Base-by-base conservation (phyloP, 2,797 vertebrate species). In the Gallinago stenura region DNA sequence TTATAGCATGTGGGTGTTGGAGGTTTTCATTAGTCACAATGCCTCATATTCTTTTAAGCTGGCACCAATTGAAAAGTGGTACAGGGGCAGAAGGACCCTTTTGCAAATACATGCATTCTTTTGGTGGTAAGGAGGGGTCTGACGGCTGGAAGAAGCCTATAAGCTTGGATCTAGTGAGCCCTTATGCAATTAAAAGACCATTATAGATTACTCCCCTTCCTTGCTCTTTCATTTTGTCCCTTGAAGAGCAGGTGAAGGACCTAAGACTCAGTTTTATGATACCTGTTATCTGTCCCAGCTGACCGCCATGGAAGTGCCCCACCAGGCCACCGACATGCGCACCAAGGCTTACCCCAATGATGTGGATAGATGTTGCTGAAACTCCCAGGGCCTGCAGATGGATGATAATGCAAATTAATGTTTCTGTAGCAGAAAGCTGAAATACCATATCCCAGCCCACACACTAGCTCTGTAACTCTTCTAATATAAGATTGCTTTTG, bases 341-440 rank as follows among this genome's bases (percentile, higher is more conserved):
- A 46, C 99, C 99, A 0, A 99, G 98, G 95, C 99, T 99, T 58
- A 99, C 95, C 11, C 99, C 99, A 60, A 99, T 99, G 88, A 99
- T 98, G 97, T 99, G 99, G 92, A 99, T 97, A 18, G 99, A 99
- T 81, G 98, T 97, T 25, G 98, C 82, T 3, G 96, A 97, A 62
- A 98, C 98, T 71, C 99, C 99, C 45, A 98, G 95, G 46, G 80
- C 94, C 99, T 99, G 97, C 53, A 87, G 91, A 87, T 21, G 39
- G 35, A 85, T 22, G 66, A 21, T 21, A 81, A 60, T 4, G 72
- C 10, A 33, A 73, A 70, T 90, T 33, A 87, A 51, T 33, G 15
- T 43, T 78, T 80, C 58, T 61, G 45, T 18, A 60, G 45, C 62
- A 91, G 62, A 66, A 66, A 46, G 39, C 20, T 73, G 33, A 85